These are phyloP conservation scores for Paratrypauchen microcephalus DNA, from an alignment of 2,797 vertebrate genomes.

Conservation along the genomic window DNA sequence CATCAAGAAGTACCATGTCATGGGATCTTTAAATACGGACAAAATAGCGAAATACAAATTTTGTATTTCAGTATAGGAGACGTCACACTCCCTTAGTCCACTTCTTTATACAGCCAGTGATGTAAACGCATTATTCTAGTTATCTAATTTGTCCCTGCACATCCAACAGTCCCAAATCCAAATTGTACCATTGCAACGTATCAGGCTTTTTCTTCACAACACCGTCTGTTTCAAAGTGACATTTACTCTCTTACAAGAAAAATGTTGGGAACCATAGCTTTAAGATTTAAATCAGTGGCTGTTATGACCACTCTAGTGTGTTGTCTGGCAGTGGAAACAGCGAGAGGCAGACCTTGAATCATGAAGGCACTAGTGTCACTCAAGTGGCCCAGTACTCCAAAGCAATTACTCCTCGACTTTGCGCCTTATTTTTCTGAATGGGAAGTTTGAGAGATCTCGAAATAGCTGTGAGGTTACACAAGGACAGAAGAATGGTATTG, in stretches of 20 bases:
- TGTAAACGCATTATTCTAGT: too few species aligned
- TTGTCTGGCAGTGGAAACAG: neutral
- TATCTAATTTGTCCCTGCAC: too few species aligned
- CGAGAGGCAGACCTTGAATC: neutral
- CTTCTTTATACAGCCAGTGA: too few species aligned
- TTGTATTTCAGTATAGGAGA: too few species aligned
- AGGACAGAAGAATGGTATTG: neutral
- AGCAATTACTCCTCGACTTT: slow-evolving; percentile 21
- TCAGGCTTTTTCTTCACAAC: too few species aligned
- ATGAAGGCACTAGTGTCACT: slow-evolving; percentile 2
- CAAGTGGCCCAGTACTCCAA: neutral
- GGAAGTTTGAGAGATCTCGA: neutral
- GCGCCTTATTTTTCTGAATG: neutral
- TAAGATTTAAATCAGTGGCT: neutral
- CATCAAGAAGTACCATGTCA: too few species aligned
- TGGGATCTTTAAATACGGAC: too few species aligned
- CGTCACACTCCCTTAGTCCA: too few species aligned
- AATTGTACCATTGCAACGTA: too few species aligned
- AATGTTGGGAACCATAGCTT: neutral
- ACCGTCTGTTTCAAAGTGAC: neutral
- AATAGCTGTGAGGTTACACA: neutral
- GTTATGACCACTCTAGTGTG: neutral
- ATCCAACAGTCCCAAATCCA: too few species aligned
- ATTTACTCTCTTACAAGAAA: neutral
- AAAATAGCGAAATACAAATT: too few species aligned